A percentile compares a stretch with the other conserved stretches of the same genome.
Conservation (phyloP, 2,113 vertebrate species). For the Pycnonotus jocosus region DNA sequence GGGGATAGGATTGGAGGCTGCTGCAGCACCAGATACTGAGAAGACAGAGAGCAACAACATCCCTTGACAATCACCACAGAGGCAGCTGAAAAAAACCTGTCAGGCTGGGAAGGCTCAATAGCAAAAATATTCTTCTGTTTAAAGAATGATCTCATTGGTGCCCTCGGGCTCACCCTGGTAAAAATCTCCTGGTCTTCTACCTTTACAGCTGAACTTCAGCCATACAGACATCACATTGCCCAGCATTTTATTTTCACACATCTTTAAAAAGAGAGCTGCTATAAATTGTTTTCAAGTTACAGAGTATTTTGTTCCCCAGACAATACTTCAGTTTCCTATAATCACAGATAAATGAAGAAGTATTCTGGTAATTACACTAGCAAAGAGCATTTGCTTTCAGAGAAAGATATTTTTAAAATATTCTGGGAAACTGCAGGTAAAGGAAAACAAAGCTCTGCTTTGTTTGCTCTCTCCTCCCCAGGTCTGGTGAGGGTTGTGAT, state of each 20-base stretch:
- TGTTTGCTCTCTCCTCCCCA: neutral
- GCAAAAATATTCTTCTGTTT: neutral
- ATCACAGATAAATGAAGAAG: slow-evolving; percentile 25
- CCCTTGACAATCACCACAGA: neutral
- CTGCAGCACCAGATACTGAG: neutral
- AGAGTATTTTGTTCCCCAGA: neutral
- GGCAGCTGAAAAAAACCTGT: neutral
- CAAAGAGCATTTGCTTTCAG: neutral
- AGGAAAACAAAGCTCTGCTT: neutral
- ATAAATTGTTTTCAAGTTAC: neutral
- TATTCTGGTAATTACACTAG: slow-evolving; percentile 1
- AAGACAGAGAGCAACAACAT: neutral
- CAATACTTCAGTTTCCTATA: neutral
- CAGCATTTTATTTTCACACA: neutral
- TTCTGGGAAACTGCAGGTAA: neutral
- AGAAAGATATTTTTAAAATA: neutral
- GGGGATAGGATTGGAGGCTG: neutral
- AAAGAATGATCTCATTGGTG: neutral
- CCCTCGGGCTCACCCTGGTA: neutral
- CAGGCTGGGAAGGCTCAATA: neutral
- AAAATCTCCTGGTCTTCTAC: neutral
- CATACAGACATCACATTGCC: neutral
- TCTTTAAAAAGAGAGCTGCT: neutral
- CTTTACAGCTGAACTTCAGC: neutral
- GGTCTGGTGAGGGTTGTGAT: neutral